phyloP scores from a whole-genome alignment of 2,113 vertebrate species.

The Cephalopholis sonnerati region DNA sequence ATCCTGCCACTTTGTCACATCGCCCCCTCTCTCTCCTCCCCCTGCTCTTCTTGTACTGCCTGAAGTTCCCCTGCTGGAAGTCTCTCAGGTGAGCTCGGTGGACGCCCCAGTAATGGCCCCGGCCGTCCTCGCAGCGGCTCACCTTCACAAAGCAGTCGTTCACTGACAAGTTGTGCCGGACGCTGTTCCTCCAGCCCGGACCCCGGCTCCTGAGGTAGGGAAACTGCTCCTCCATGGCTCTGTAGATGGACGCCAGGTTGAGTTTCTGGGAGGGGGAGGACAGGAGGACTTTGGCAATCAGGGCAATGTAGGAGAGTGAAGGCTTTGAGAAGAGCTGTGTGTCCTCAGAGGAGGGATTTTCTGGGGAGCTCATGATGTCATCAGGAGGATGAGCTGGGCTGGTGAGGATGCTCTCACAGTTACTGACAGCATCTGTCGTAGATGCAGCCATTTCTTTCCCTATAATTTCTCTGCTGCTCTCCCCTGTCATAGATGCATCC shows the following conservation, averaged over 20 bases:
- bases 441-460: not conserved
- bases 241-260: conserved; percentile 83
- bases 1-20: not conserved
- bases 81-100: conserved; percentile 41
- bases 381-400: not conserved
- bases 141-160: conserved; percentile 63
- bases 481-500: not conserved
- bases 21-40: conserved; percentile 57
- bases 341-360: not conserved
- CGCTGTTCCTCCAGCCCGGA: conserved; percentile 64
- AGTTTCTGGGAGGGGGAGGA: conserved; percentile 76
- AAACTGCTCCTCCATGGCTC: conserved; percentile 79
- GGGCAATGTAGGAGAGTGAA: conserved; percentile 77
- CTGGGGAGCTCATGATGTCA: not conserved
- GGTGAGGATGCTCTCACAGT: not conserved
- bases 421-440: not conserved
- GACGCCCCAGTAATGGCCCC: conserved; percentile 48
- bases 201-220: conserved; percentile 73
- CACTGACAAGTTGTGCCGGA: conserved; percentile 47
- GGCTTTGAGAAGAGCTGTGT: conserved; percentile 54
- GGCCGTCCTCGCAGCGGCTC: conserved; percentile 43
- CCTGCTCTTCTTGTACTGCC: conserved; percentile 62
- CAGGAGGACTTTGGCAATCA: conserved; percentile 83
- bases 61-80: conserved; percentile 66
- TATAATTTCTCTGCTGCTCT: not conserved